Evolutionary conservation across 2,113 vertebrate genomes (phyloP), one percentile per base, ranked within the genome.

Genomic region (Myotis brandtii): DNA sequence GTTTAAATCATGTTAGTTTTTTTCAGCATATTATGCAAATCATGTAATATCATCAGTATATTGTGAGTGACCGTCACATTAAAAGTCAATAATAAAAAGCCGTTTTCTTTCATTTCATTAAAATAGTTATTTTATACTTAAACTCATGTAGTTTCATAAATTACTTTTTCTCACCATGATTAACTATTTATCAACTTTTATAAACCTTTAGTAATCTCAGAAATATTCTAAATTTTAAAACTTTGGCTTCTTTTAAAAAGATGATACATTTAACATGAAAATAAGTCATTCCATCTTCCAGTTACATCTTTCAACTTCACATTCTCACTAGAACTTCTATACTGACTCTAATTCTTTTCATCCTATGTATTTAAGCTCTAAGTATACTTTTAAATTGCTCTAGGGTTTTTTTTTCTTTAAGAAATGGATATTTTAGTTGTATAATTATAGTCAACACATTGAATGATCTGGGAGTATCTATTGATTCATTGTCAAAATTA

Each of bases 401-500:
- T 83, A 89, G 69, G 86, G 93, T 88, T 48, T 73, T 56, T 52
- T 48, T 83, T 50, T 46, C 20, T 70, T 86, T 52, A 75, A 75
- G 9, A 80, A 80, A 85, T 72, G 30, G 54, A 83, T 12, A 95
- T 62, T 75, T 94, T 48, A 25, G 17, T 93, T 17, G 43, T 72
- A 76, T 89, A n/a, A 0, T 48, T 34, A 17, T 12, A 97, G 43
- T 54, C 6, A 70, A n/a, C 82, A 89, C 27, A 62, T n/a, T 11
- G 20, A 97, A 84, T 14, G 69, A 94, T 83, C 84, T 95, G 14
- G 91, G 52, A 93, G 23, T 66, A 94, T 46, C 40, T 93, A 85
- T 75, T 97, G 37, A 96, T 64, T 96, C 86, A 87, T 64, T 94
- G 27, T 88, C 27, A 94, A 97, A 94, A 27, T 84, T 48, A 92